Evolutionary conservation across 2,797 vertebrate genomes (phyloP).

Genomic region (Ptychobarbus kaznakovi): DNA sequence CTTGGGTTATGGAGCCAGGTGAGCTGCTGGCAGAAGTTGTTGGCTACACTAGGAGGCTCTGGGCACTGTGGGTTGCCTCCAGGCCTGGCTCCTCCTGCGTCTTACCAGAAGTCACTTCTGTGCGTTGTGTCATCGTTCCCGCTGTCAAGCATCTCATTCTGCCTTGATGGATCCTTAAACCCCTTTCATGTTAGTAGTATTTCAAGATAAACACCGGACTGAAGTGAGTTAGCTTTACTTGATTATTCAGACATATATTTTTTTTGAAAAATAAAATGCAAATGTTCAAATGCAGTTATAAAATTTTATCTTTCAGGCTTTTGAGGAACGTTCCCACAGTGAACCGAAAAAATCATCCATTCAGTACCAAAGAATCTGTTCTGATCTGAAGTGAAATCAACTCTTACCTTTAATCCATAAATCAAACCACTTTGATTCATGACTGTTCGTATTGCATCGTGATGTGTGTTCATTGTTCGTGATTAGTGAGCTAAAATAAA

Average conservation of each 20-base stretch:
- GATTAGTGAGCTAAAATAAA: neutral
- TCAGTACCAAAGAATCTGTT: neutral
- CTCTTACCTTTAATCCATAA: too few relatives aligned
- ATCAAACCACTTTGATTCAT: neutral
- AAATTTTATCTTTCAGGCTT: neutral
- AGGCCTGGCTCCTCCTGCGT: neutral
- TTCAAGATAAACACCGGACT: neutral
- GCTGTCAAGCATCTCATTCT: neutral
- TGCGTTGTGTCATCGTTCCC: neutral
- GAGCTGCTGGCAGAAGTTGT: neutral
- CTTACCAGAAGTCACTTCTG: neutral
- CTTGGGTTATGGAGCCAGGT: neutral
- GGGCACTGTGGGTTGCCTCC: neutral
- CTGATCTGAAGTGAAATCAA: neutral
- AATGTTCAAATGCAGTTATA: neutral
- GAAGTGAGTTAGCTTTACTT: neutral
- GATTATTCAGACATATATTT: neutral
- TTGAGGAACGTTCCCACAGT: neutral
- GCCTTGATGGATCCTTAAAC: conserved; percentile 48
- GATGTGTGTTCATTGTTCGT: neutral
- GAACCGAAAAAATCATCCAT: neutral
- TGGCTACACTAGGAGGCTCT: neutral
- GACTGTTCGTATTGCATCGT: neutral
- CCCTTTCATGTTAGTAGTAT: neutral
- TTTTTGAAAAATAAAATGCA: too few relatives aligned